Base-by-base conservation (phyloP, 2,888 invertebrate genomes). In the Conops quadrifasciatus region DNA sequence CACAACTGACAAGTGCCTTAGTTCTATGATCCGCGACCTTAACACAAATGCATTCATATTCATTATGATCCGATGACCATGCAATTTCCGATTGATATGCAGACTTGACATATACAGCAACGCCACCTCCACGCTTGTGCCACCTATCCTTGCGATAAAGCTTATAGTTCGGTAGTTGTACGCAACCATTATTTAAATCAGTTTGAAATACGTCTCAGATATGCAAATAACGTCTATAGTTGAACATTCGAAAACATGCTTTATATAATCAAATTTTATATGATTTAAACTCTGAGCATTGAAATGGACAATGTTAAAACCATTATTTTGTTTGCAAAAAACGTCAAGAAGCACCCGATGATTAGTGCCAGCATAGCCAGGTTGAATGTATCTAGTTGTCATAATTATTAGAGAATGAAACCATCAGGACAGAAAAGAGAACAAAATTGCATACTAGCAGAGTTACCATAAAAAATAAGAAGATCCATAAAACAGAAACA, bases 271-370 rank as follows among this genome's bases (percentile, higher is more conserved):
- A 11, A 43, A 5, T 30, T 62, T 62, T 30, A 36, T 15, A 7
- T 62, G 2, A 45, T 43, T 36, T 36, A 62, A n/a, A 21, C 62
- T 62, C 62, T n/a, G n/a, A n/a, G n/a, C n/a, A 36, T 30, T 62
- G 36, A 62, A 36, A n/a, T 43, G 62, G 4, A 16, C 62, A 28
- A 62, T 43, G 1, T 43, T 62, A 7, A 62, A 21, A 3, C 49
- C 49, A 49, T 16, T 11, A 49, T 49, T 11, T 49, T 16, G 49
- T 49, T 49, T 49, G 3, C 11, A 19, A 11, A 49, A 11, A 19
- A 49, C 11, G n/a, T 49, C 19, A 9, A 36, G 4, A 36, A 36
- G 5, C 4, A 9, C 9, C 9, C 9, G 4, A 36, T 7, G 36
- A 36, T 36, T 36, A 7, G 4, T 9, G 9, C 9, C 9, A 36